These are phyloP conservation scores for Brachynemurus nebulosus DNA, from an alignment of 2,888 invertebrate genomes.

Conservation along the genomic window DNA sequence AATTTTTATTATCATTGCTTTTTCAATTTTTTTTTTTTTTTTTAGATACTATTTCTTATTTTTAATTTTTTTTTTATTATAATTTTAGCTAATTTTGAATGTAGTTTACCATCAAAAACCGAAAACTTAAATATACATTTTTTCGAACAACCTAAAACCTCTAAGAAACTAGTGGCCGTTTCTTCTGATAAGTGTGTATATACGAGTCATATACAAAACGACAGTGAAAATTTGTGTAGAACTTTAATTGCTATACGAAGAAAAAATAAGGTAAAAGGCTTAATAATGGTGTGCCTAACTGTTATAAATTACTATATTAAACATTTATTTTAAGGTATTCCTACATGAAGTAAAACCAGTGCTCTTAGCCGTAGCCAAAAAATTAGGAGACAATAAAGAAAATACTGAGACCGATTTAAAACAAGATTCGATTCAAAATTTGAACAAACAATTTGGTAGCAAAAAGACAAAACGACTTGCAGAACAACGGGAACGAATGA, in stretches of 20 bases:
- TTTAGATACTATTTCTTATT: too few relatives aligned
- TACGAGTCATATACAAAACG: background rate
- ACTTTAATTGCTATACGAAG: slow-evolving; percentile 27
- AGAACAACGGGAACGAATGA: slow-evolving; percentile 44
- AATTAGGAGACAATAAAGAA: too few relatives aligned
- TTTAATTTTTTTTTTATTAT: too few relatives aligned
- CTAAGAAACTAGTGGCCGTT: too few relatives aligned
- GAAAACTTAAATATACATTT: too few relatives aligned
- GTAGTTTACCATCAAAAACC: background rate
- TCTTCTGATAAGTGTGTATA: background rate
- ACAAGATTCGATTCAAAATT: slow-evolving; percentile 20
- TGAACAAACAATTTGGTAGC: slow-evolving; percentile 50
- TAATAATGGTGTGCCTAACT: too few relatives aligned
- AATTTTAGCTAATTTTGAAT: background rate
- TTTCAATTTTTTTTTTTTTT: too few relatives aligned
- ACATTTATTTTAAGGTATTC: background rate
- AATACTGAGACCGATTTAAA: too few relatives aligned
- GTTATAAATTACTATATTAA: background rate
- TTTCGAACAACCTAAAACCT: too few relatives aligned
- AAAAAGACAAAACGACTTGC: slow-evolving; percentile 43
- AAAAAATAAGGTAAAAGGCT: too few relatives aligned
- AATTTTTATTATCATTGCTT: too few relatives aligned
- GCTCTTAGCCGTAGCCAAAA: background rate
- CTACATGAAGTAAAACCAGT: background rate
- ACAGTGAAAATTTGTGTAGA: slow-evolving; percentile 19